Conservation (phyloP, 2,888 invertebrate genomes). For the Timema podura region DNA sequence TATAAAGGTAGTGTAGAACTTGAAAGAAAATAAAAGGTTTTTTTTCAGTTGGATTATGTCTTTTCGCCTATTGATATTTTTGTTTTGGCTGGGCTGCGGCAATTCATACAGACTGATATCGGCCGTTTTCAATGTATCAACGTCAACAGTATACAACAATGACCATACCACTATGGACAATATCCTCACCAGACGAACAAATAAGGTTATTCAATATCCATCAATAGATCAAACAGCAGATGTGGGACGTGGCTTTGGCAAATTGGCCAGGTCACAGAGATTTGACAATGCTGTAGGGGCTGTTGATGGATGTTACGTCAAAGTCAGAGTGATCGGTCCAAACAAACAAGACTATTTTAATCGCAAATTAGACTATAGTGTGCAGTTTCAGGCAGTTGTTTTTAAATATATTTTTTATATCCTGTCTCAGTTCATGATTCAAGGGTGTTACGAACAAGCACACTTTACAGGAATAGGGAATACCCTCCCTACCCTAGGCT, state of each 20-base stretch:
- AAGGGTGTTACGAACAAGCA: conserved; percentile 4
- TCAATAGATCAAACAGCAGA: neutral
- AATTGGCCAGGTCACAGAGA: neutral
- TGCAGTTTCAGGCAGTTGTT: conserved; percentile 14
- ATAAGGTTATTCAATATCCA: neutral
- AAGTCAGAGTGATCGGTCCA: conserved; percentile 12
- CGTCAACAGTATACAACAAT: conserved; percentile 6
- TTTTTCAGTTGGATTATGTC: neutral
- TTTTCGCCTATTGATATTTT: conserved; percentile 10
- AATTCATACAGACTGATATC: conserved; percentile 16
- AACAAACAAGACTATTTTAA: conserved; percentile 17
- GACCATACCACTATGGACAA: neutral
- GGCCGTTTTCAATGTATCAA: conserved; percentile 9
- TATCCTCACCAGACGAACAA: neutral
- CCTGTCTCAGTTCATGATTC: conserved; percentile 15
- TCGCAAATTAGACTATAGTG: conserved; percentile 6
- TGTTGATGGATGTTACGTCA: conserved; percentile 10
- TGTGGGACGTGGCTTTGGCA: neutral
- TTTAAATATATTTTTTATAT: conserved; percentile 2
- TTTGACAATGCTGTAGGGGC: conserved; percentile 4
- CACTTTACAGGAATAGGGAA: neutral
- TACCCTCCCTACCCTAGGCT: conserved; percentile 15
- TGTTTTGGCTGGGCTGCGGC: conserved; percentile 17
- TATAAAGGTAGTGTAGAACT: too few relatives aligned
- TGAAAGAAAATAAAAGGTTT: neutral